Conservation (phyloP, 2,113 vertebrate species). For the Pterocles orientalis region DNA sequence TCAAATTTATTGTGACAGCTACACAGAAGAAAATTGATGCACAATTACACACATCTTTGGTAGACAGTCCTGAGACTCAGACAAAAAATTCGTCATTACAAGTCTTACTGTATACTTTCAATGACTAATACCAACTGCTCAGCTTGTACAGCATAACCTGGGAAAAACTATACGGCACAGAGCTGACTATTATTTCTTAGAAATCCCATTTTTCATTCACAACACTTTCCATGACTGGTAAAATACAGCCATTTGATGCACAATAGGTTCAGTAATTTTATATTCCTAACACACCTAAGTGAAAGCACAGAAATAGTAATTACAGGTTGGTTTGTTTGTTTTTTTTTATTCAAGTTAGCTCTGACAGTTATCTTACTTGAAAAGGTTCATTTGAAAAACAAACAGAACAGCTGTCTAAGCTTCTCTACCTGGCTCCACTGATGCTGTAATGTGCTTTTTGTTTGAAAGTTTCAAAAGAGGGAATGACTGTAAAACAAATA, state of each 20-base stretch:
- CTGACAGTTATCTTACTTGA: background rate
- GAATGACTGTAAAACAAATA: background rate
- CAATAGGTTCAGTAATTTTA: background rate
- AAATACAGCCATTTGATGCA: background rate
- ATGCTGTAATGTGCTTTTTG: background rate
- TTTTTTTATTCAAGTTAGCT: background rate
- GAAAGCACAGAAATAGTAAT: background rate
- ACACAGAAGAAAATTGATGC: background rate
- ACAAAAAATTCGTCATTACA: background rate
- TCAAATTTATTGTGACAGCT: background rate
- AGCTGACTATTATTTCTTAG: background rate
- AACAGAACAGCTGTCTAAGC: background rate
- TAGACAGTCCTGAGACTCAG: background rate
- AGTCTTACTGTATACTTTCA: background rate
- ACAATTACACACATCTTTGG: background rate
- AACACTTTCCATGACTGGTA: background rate
- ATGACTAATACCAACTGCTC: background rate
- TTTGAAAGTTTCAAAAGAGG: background rate
- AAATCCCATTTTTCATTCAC: background rate
- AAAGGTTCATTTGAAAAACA: background rate
- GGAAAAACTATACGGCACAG: background rate
- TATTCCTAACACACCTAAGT: background rate
- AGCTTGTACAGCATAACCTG: background rate
- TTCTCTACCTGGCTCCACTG: background rate
- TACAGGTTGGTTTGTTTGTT: background rate